Percentiles rank a stretch among this genome's conserved stretches.
Conservation (phyloP, 2,888 invertebrate species). For the Hemaris fuciformis region DNA sequence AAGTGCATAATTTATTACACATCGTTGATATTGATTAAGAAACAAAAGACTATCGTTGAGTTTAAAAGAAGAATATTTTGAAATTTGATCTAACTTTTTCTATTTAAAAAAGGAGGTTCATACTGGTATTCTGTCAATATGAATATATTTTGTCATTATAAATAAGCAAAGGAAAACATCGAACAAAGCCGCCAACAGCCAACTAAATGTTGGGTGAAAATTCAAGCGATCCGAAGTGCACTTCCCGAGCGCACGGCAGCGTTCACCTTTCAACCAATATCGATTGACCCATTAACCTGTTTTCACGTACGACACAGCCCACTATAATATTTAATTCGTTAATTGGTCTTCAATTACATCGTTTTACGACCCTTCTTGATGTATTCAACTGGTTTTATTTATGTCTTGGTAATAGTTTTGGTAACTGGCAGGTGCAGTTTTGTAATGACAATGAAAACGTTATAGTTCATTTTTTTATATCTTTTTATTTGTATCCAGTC, state of each 20-base stretch:
- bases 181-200: neutral
- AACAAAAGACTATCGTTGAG: too few relatives aligned
- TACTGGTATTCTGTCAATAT: too few relatives aligned
- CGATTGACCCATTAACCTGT: conserved; percentile 43
- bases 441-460: neutral
- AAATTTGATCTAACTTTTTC: too few relatives aligned
- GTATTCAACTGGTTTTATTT: neutral
- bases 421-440: neutral
- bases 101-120: too few relatives aligned
- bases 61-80: too few relatives aligned
- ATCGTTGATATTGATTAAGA: neutral
- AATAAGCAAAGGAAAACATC: neutral
- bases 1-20: neutral
- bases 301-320: conserved; percentile 21
- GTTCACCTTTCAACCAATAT: conserved; percentile 24
- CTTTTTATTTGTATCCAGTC: neutral
- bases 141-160: neutral
- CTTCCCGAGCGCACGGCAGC: conserved; percentile 7
- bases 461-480: neutral
- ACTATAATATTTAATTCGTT: conserved; percentile 29
- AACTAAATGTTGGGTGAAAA: neutral
- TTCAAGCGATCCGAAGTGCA: neutral
- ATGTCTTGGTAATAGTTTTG: neutral
- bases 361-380: neutral
- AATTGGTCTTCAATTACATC: conserved; percentile 17